A percentile compares a stretch with the other conserved stretches of the same genome.
phyloP scores from a whole-genome alignment of 2,113 vertebrate species.

The Naja naja region DNA sequence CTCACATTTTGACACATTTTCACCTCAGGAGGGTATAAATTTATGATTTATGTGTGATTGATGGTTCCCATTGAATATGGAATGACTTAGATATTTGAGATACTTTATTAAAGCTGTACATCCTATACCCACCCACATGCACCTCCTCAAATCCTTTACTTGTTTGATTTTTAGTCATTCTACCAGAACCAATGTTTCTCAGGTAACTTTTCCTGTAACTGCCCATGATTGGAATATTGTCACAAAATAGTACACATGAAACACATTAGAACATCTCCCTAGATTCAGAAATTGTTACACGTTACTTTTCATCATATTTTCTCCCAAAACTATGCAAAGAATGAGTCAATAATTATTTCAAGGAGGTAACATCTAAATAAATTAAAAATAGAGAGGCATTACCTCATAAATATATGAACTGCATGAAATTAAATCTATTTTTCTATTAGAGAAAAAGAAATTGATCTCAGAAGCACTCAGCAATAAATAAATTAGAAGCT shows the following conservation, averaged over 20 bases:
- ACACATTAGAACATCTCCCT: neutral
- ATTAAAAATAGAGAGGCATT: slow-evolving; percentile 9
- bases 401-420: slow-evolving; percentile 22
- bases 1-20: neutral
- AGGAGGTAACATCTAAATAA: slow-evolving; percentile 29
- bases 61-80: neutral
- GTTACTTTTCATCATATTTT: neutral
- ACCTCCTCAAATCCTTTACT: neutral
- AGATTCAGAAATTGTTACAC: neutral
- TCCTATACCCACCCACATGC: neutral
- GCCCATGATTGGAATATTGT: neutral
- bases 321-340: slow-evolving; percentile 18
- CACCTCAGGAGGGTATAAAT: neutral
- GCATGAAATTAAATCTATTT: slow-evolving; percentile 24
- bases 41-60: neutral
- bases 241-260: neutral
- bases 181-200: neutral
- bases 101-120: neutral
- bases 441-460: neutral
- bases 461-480: neutral
- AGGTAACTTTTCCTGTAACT: neutral
- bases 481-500: neutral
- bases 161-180: neutral
- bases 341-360: slow-evolving; percentile 22
- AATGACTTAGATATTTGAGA: neutral